phyloP scores from a whole-genome alignment of 1,140 invertebrate genomes.

The Druon quercuslanigerum region DNA sequence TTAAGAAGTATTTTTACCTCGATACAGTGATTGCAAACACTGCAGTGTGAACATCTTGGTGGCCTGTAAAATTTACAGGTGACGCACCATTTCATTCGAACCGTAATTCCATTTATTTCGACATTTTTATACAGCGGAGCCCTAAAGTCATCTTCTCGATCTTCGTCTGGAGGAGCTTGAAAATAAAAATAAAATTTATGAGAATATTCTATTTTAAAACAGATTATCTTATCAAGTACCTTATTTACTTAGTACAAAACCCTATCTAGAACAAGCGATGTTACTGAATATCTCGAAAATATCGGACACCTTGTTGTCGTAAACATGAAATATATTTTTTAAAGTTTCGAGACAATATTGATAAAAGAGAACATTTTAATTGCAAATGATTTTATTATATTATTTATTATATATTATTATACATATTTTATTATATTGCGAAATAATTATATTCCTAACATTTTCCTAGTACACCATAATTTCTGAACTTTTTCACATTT shows the following conservation, averaged over 20 bases:
- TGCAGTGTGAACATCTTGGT: slow-evolving; percentile 98
- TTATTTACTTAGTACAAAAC: neutral
- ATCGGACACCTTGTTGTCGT: too few relatives aligned
- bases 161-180: slow-evolving; percentile 95
- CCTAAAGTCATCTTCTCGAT: slow-evolving; percentile 96
- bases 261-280: too few relatives aligned
- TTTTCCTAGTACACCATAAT: too few relatives aligned
- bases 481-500: too few relatives aligned
- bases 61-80: slow-evolving; percentile 99
- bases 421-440: too few relatives aligned
- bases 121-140: slow-evolving; percentile 98
- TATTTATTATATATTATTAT: too few relatives aligned
- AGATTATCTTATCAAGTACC: neutral
- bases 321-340: too few relatives aligned
- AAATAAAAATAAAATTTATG: slow-evolving; percentile 49
- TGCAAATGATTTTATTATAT: too few relatives aligned
- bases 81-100: slow-evolving; percentile 99
- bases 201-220: slow-evolving; percentile 18
- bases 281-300: too few relatives aligned
- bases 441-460: too few relatives aligned
- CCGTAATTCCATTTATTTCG: slow-evolving; percentile 98
- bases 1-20: slow-evolving; percentile 81
- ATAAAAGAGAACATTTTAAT: too few relatives aligned
- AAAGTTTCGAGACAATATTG: too few relatives aligned
- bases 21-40: slow-evolving; percentile 99